These are phyloP conservation scores for Lutraria rhynchaena DNA, from an alignment of 1,140 invertebrate genomes.

Conservation along the genomic window DNA sequence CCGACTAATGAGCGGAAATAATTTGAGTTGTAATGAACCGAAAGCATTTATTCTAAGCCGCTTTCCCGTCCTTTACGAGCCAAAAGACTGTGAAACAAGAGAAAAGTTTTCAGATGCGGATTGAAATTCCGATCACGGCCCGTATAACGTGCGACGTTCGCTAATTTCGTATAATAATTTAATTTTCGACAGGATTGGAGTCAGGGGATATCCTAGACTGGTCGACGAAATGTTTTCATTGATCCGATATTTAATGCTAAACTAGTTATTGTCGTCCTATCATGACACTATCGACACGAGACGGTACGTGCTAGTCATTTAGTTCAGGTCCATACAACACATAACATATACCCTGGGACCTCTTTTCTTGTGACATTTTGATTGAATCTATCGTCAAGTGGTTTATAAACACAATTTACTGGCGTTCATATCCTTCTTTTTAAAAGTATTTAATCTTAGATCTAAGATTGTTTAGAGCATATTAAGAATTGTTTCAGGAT, in stretches of 20 bases:
- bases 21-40: conserved; percentile 25
- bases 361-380: not conserved
- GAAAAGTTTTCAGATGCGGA: conserved; percentile 15
- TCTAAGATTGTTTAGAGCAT: no score
- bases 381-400: not conserved
- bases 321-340: not conserved
- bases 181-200: conserved; percentile 47
- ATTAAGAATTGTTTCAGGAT: no score
- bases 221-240: conserved; percentile 49
- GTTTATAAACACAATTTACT: not conserved
- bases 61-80: not conserved
- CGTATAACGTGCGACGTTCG: conserved; percentile 36
- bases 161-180: conserved; percentile 46
- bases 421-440: no score
- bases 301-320: not conserved
- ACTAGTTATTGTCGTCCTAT: conserved; percentile 52
- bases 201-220: conserved; percentile 44
- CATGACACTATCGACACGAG: not conserved
- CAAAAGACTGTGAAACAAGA: not conserved
- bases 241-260: conserved; percentile 50
- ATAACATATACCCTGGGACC: not conserved
- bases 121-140: conserved; percentile 44
- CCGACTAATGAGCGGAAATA: conserved; percentile 34
- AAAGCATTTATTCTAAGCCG: conserved; percentile 16
- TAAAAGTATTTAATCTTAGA: no score